Percentiles rank a stretch among this genome's conserved stretches.
Evolutionary conservation across 2,888 invertebrate genomes (phyloP).

Genomic region (Leucophora obtusa): DNA sequence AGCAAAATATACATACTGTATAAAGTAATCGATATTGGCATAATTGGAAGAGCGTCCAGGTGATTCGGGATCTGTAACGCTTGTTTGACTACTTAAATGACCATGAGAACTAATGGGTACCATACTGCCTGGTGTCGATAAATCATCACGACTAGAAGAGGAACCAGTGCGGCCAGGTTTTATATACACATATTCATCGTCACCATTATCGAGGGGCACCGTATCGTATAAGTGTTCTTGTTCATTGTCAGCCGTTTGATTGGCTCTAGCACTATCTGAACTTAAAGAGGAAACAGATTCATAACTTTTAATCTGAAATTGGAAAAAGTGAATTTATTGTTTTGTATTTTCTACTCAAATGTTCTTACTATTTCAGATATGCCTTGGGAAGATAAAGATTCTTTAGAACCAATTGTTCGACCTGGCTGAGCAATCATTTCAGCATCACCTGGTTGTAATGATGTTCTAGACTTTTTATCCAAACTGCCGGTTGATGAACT

Average conservation of each 20-base stretch:
- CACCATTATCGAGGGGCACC: slow-evolving; percentile 83
- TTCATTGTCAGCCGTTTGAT: slow-evolving; percentile 77
- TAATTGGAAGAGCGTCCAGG: slow-evolving; percentile 91
- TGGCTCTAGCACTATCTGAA: slow-evolving; percentile 80
- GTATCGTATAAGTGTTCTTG: slow-evolving; percentile 87
- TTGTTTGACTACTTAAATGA: slow-evolving; percentile 78
- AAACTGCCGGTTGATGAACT: slow-evolving; percentile 75
- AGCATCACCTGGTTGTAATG: slow-evolving; percentile 71
- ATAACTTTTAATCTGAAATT: slow-evolving; percentile 82
- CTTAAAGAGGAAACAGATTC: slow-evolving; percentile 84
- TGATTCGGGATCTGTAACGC: slow-evolving; percentile 84
- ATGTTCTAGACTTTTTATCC: slow-evolving; percentile 74
- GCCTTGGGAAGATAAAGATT: slow-evolving; percentile 78
- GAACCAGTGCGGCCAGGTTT: slow-evolving; percentile 83
- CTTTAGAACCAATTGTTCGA: slow-evolving; percentile 78
- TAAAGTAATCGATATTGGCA: slow-evolving; percentile 95
- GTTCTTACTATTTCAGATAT: slow-evolving; percentile 76
- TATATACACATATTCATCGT: slow-evolving; percentile 88
- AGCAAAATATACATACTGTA: slow-evolving; percentile 81
- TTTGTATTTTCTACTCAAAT: neutral
- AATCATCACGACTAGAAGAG: slow-evolving; percentile 84
- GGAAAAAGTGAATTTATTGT: neutral
- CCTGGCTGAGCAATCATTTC: slow-evolving; percentile 67
- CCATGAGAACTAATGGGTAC: slow-evolving; percentile 78
- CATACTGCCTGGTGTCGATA: slow-evolving; percentile 82